Percentiles rank a stretch among this genome's conserved stretches.
Conservation (phyloP, 2,113 vertebrate species). For the Cyanoliseus patagonus region DNA sequence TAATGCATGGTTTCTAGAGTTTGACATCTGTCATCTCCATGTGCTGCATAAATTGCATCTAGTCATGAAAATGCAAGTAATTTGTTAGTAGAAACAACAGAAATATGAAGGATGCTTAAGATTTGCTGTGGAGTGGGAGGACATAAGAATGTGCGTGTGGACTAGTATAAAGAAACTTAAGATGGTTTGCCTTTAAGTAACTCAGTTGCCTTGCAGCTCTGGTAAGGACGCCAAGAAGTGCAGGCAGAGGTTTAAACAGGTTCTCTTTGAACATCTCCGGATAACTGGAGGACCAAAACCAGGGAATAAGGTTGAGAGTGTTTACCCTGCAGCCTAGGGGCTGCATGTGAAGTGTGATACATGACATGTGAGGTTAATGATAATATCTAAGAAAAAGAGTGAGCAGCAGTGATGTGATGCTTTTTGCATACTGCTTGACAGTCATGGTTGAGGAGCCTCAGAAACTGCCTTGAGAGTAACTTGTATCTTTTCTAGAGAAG, state of each 20-base stretch:
- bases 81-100: background rate
- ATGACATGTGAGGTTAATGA: background rate
- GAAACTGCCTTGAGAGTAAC: background rate
- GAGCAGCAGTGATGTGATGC: background rate
- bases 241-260: background rate
- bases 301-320: background rate
- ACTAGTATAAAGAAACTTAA: background rate
- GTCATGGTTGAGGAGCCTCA: background rate
- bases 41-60: background rate
- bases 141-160: background rate
- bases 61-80: background rate
- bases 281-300: background rate
- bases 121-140: background rate
- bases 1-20: background rate
- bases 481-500: rapidly evolving
- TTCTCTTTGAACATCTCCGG: background rate
- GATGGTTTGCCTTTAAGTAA: background rate
- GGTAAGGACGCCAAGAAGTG: background rate
- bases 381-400: background rate
- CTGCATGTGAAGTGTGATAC: no score
- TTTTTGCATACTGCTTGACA: background rate
- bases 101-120: background rate
- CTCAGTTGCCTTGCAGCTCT: background rate
- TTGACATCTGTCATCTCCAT: background rate
- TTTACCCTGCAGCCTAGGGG: background rate